Evolutionary conservation across 1,140 invertebrate genomes (phyloP), one percentile per base, ranked within the genome.

Genomic region (Achroia grisella): DNA sequence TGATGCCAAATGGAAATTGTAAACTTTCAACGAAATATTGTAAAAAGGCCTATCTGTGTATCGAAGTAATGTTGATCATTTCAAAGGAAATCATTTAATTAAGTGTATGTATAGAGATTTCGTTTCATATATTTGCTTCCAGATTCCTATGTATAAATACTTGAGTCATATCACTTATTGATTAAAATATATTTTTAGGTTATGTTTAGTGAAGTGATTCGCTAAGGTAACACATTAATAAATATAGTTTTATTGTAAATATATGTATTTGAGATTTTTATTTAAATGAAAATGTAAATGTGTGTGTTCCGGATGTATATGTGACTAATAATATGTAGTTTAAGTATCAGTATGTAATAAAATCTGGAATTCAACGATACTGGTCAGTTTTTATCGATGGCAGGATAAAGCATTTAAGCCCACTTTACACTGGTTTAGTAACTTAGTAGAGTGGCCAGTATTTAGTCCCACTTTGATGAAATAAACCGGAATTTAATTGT

Each of bases 231-330:
- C 17, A 23, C 48, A 10, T 34, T 13, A 39, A 31, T 65, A 57
- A 65, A 59, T 56, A 67, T 69, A 71, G 53, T 57, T 52, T 43
- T 59, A 56, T 56, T 68, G 67, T 71, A 71, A 45, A 73, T 71
- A 71, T 62, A 33, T 42, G 32, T 65, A 39, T 62, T 55, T 70
- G 74, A 74, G 64, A 67, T 47, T 70, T 72, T 75, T 79, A 65
- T 71, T 78, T 71, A 64, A 62, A 73, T 62, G 40, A 67, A 14
- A 62, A 68, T 83, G 76, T 81, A 79, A 71, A 83, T 83, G 77
- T 84, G 77, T 69, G 77, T 77, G 72, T 61, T 68, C 66, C 53
- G 62, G 61, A 53, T 79, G 77, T 81, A 83, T 71, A 79, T 79
- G 73, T 79, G 67, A 71, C 52, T 67, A 60, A 60, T 53, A 62